Evolutionary conservation across 2,797 vertebrate species (phyloP), one percentile per base, ranked within the genome.

Genomic region (Chaetodon trifasciatus): DNA sequence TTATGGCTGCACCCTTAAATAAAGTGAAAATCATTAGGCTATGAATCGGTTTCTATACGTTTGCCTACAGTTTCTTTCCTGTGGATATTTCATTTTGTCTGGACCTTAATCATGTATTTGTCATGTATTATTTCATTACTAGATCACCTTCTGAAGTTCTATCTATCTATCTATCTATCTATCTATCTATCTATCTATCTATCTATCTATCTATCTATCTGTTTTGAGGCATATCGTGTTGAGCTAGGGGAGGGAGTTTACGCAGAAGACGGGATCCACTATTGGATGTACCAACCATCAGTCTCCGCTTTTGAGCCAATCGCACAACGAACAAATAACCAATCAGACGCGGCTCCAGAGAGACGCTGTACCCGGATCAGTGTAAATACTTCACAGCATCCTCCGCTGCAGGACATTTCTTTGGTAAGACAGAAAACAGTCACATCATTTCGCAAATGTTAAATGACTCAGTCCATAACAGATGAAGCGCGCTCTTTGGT

Each of bases 371-470:
- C 79, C 79, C 60, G 78, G 60, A 84, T 57, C 4, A 23, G 66
- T 23, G 19, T 65, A 71, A 16, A 24, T 1, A 42, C 1, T 39
- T 53, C 28, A 28, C 11, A 58, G 90, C 88, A 90, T 90, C 90
- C 61, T 86, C 32, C 47, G 50, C 58, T 46, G 21, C 21, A 1
- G 61, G 10, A 10, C 74, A 67, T 78, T 83, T 1, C 2, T 42
- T 1, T 4, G 83, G 86, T 87, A 78, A 88, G 84, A 49, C 8
- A 70, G 50, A 39, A 16, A 69, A 11, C 23, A 12, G 4, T 23
- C 13, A 3, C 32, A 19, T n/a, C 37, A 3, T 15, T 7, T 1
- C 1, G 6, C 9, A 61, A 47, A 64, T 10, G 4, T 2, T 0
- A 40, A 39, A 40, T 3, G 12, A 50, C 0, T n/a, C 8, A 2